These are phyloP conservation scores for Cydia amplana DNA, from an alignment of 1,140 invertebrate genomes.

Conservation along the genomic window DNA sequence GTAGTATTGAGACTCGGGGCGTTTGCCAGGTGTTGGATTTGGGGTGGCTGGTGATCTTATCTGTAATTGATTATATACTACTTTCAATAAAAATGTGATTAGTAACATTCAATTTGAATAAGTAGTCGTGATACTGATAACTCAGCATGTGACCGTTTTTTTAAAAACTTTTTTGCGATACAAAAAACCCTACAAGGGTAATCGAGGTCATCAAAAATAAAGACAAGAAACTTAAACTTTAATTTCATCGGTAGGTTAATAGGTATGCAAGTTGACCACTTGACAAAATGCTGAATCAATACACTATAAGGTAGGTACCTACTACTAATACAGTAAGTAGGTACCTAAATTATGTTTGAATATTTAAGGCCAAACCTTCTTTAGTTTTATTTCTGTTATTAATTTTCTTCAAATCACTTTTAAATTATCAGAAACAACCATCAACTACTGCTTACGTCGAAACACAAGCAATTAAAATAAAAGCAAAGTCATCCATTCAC, in stretches of 20 bases:
- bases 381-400: background rate
- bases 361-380: background rate
- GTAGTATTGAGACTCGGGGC: background rate
- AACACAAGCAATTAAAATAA: conserved; percentile 24
- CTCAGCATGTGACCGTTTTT: background rate
- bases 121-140: background rate
- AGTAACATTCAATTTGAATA: background rate
- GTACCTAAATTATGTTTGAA: background rate
- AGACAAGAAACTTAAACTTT: no score
- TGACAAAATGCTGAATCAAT: no score
- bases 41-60: conserved; percentile 19
- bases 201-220: no score
- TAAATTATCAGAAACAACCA: background rate
- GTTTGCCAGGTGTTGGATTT: conserved; percentile 10
- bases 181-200: no score
- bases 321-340: no score
- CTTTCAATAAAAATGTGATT: conserved; percentile 9
- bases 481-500: conserved; percentile 22
- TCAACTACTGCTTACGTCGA: background rate
- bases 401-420: conserved; percentile 17
- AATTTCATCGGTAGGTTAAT: no score
- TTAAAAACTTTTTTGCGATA: background rate
- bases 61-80: conserved; percentile 16
- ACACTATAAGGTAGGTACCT: no score
- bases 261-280: background rate